Evolutionary conservation across 1,140 invertebrate genomes (phyloP), one percentile per base, ranked within the genome.

Genomic region (Bombus waltoni): DNA sequence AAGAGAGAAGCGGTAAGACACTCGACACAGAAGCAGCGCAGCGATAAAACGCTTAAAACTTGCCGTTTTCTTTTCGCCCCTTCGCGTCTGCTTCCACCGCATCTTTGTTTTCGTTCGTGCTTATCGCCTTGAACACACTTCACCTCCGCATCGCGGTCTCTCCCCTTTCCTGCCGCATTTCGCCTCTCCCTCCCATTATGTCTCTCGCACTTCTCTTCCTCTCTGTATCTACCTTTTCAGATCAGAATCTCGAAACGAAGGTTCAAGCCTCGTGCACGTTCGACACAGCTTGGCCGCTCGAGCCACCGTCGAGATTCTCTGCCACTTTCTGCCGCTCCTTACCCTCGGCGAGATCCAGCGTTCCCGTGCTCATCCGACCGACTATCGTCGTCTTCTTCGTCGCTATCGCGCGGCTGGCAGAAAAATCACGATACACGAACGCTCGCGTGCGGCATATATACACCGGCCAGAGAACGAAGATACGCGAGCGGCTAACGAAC

Each of bases 11-110:
- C n/a, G n/a, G n/a, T 4, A 15, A 13, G 44, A 8, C 47, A 83
- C 81, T 84, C 70, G 86, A 38, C 32, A 18, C 28, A 80, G 75
- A 76, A 83, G 66, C 32, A 38, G 65, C 53, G 35, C 77, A 66
- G 3, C 42, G 68, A 68, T 84, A 81, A 81, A 62, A 81, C 73
- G 35, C 57, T 81, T 59, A 28, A 80, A 65, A 57, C 42, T 73
- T 38, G 4, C 28, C 22, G 74, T 59, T 77, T 78, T 25, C 40
- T 15, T 66, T 35, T 38, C n/a, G 18, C 35, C 15, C 22, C 15
- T 59, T 77, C 5, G 5, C 10, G 11, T 70, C 10, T 32, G 32
- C 40, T 53, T 81, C 18, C 15, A 6, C 40, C 40, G n/a, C 53
- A 25, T 65, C 38, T 25, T 68, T 59, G 38, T 75, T 35, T 22